A percentile compares a stretch with the other conserved stretches of the same genome.
These are phyloP conservation scores for Aplidium turbinatum DNA, from an alignment of 23 tunicate species.

Conservation along the genomic window DNA sequence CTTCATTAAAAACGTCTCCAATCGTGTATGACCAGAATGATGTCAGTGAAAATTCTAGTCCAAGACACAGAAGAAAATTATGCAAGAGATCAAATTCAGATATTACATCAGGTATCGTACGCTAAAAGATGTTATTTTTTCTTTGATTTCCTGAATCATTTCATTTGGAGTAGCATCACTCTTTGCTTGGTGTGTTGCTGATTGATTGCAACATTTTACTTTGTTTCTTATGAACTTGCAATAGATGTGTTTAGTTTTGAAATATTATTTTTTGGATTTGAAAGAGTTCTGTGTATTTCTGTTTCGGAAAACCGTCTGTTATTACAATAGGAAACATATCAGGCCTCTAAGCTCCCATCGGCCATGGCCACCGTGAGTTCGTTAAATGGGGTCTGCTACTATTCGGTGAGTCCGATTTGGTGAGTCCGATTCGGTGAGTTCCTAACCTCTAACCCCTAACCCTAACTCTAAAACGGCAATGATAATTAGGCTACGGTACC, in stretches of 20 bases:
- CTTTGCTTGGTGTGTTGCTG: neutral
- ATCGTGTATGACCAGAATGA: conserved; percentile 10
- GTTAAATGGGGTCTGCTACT: too few relatives aligned
- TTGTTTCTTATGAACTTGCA: neutral
- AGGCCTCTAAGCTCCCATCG: too few relatives aligned
- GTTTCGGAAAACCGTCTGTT: conserved; percentile 4
- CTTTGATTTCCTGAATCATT: too few relatives aligned
- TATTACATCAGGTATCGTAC: conserved; percentile 73
- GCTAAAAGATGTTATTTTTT: too few relatives aligned
- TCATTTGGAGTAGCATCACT: too few relatives aligned
- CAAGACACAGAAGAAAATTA: conserved; percentile 49
- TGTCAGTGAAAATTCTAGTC: conserved; percentile 37
- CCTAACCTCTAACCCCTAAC: too few relatives aligned
- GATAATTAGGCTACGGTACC: too few relatives aligned
- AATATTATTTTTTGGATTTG: neutral
- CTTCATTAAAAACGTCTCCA: conserved; percentile 32
- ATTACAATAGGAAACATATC: too few relatives aligned
- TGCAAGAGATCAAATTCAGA: conserved; percentile 87
- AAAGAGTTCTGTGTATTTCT: neutral
- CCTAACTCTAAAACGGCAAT: too few relatives aligned
- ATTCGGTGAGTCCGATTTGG: too few relatives aligned
- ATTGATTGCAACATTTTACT: neutral
- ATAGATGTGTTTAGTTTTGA: neutral
- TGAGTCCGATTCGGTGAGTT: too few relatives aligned
- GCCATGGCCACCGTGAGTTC: too few relatives aligned